Percentiles rank a stretch among this genome's conserved stretches.
phyloP scores from a whole-genome alignment of 2,888 invertebrate genomes.

The Hedya salicella region DNA sequence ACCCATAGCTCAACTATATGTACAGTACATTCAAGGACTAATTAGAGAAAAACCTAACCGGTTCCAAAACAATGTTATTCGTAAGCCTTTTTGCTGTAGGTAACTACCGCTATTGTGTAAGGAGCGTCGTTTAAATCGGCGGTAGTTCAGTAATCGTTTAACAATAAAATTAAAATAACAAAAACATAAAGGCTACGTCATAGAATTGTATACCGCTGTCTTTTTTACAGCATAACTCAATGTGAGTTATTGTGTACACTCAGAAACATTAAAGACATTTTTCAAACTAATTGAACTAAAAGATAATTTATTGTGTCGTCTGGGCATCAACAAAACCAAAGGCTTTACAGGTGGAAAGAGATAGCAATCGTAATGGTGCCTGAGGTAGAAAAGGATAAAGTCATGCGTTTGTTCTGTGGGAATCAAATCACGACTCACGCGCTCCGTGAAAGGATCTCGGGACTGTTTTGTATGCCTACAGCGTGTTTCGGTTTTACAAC shows the following conservation, averaged over 20 bases:
- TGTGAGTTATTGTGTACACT: slow-evolving; percentile 27
- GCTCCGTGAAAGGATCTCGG: slow-evolving; percentile 74
- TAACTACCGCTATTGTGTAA: background rate
- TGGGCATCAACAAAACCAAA: slow-evolving; percentile 50
- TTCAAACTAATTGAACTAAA: slow-evolving; percentile 54
- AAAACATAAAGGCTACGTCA: slow-evolving; percentile 2
- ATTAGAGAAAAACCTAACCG: no score
- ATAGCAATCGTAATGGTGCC: slow-evolving; percentile 21
- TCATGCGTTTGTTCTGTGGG: slow-evolving; percentile 70
- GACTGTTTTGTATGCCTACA: slow-evolving; percentile 62
- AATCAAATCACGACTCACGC: slow-evolving; percentile 83
- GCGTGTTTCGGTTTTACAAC: slow-evolving; percentile 51
- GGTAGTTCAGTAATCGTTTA: slow-evolving; percentile 11
- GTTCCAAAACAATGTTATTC: no score
- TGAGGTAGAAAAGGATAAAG: slow-evolving; percentile 55
- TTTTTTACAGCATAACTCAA: slow-evolving; percentile 11
- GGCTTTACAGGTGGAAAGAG: slow-evolving; percentile 46
- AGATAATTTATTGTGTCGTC: slow-evolving; percentile 55
- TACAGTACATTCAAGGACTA: no score
- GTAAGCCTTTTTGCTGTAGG: no score
- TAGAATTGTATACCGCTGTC: slow-evolving; percentile 1
- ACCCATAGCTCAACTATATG: no score
- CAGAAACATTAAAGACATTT: slow-evolving; percentile 47
- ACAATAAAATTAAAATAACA: slow-evolving; percentile 10
- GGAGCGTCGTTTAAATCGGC: background rate